Conservation (phyloP, 2,797 vertebrate species). For the Pantherophis vulpinus region DNA sequence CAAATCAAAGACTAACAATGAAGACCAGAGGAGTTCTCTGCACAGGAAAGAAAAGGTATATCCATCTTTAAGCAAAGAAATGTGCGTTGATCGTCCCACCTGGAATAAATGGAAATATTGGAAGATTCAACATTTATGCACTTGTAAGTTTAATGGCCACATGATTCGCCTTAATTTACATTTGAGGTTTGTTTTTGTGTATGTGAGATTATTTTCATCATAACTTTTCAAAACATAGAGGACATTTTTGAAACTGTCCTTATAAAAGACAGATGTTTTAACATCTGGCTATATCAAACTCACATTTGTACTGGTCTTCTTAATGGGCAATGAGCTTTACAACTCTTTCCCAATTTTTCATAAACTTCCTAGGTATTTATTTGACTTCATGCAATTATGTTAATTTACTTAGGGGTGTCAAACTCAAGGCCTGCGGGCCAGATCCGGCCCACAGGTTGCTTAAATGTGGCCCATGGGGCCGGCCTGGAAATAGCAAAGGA, state of each 20-base stretch:
- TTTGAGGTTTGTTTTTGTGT: neutral
- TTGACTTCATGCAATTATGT: neutral
- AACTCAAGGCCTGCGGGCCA: too few species aligned
- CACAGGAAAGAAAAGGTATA: neutral
- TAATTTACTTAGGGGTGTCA: neutral
- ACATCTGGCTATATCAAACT: neutral
- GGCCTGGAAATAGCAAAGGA: too few species aligned
- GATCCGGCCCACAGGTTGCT: too few species aligned
- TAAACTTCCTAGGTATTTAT: neutral
- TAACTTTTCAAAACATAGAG: neutral
- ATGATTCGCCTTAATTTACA: neutral
- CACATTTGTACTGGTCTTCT: neutral
- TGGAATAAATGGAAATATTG: neutral
- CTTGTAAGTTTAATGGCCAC: neutral
- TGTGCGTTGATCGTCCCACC: neutral
- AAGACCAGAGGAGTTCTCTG: neutral
- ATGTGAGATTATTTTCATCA: neutral
- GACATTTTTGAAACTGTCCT: neutral
- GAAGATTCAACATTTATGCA: neutral
- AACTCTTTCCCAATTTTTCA: neutral
- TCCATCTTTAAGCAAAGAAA: neutral
- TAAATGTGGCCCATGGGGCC: too few species aligned
- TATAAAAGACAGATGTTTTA: neutral
- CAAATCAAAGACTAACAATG: constrained; percentile 13
- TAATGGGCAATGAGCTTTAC: neutral